These are phyloP conservation scores for Leptinotarsa haldemani DNA, from an alignment of 2,888 invertebrate species.

Conservation along the genomic window DNA sequence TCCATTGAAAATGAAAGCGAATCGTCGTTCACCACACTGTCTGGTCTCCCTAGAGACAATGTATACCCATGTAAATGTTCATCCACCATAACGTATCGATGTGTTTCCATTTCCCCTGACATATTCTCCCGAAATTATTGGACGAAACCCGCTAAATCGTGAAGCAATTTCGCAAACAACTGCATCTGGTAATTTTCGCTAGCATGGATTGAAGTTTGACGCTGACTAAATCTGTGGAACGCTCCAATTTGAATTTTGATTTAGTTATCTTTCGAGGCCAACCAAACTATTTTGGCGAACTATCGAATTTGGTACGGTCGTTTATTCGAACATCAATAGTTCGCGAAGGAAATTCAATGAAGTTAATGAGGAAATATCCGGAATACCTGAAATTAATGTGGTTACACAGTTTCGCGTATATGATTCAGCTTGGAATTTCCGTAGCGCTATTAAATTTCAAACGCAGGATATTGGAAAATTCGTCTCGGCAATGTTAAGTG, in stretches of 20 bases:
- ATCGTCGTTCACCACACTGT: conserved; percentile 2
- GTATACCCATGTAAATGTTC: conserved; percentile 2
- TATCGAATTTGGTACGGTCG: conserved; percentile 1
- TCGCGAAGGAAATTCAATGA: not conserved
- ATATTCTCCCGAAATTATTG: conserved; percentile 9
- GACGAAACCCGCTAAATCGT: conserved; percentile 3
- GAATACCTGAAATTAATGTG: conserved; percentile 12
- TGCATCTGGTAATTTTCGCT: conserved; percentile 15
- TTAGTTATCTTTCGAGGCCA: not conserved
- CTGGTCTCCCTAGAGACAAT: conserved; percentile 5
- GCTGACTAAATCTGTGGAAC: conserved; percentile 1
- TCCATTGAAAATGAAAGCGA: not conserved
- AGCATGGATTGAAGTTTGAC: not conserved
- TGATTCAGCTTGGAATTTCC: not conserved
- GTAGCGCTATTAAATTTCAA: not conserved
- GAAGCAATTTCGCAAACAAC: conserved; percentile 14
- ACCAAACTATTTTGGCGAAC: not conserved
- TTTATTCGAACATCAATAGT: conserved; percentile 5
- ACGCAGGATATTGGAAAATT: not conserved
- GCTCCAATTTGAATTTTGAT: conserved; percentile 11
- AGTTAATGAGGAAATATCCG: conserved; percentile 10
- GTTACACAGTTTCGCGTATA: not conserved
- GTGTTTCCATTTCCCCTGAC: conserved; percentile 16
- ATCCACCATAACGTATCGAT: conserved; percentile 14
- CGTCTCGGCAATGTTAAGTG: not conserved